Evolutionary conservation across 2,797 vertebrate genomes (phyloP), one percentile per base, ranked within the genome.

Genomic region (Picus viridis): DNA sequence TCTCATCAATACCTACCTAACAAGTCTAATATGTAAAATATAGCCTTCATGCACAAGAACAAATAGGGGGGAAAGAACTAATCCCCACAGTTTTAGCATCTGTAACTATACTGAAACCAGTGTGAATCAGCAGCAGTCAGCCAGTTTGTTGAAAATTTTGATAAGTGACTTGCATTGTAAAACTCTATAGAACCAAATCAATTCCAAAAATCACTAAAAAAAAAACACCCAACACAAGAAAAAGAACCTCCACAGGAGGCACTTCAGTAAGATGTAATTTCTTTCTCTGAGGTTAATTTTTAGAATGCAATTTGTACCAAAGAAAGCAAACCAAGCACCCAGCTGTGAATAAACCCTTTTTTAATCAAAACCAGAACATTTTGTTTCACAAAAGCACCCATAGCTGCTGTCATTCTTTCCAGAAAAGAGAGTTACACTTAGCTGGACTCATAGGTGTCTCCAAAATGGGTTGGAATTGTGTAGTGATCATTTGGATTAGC

Each of bases 311-410:
- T 90, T 93, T 83, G 12, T 72, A 83, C 27, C 9, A 39, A 94
- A 89, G 69, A 92, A 94, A 78, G 69, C 54, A 83, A 89, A 71
- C 22, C 41, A 71, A 85, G 90, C 73, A 80, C 26, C 47, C 87
- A 87, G 4, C 75, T 69, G 84, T 85, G 82, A 93, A 62, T 36
- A 92, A 92, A 68, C 29, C 65, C 65, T 83, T 89, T 90, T 94
- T 93, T 85, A 56, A 80, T 83, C 22, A 84, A 86, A 91, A 80
- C 9, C 29, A 68, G 49, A 57, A 18, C 6, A 8, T 53, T 92
- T 74, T 90, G 10, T 62, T 62, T 30, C 49, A 83, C 62, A 87
- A 90, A 80, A 41, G 84, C 36, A 83, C 62, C 58, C 63, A 29
- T 32, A 72, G 57, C 20, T 74, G 51, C 80, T 73, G 7, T n/a